Percentiles rank a stretch among this genome's conserved stretches.
Conservation (phyloP, 2,888 invertebrate species). For the Xylota segnis region DNA sequence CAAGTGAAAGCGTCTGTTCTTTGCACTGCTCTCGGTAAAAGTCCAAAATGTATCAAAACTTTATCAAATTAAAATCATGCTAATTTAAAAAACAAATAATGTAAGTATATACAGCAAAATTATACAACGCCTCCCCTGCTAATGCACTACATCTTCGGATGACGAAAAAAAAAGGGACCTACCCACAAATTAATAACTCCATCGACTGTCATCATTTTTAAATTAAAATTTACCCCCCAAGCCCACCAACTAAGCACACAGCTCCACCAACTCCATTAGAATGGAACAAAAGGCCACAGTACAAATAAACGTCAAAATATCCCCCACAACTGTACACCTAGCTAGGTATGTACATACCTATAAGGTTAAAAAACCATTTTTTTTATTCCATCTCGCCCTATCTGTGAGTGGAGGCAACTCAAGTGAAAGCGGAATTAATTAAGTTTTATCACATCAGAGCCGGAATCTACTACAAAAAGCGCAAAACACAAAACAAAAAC, state of each 20-base stretch:
- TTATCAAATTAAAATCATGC: too few relatives aligned
- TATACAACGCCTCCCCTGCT: background rate
- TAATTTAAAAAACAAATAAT: too few relatives aligned
- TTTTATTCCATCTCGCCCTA: background rate
- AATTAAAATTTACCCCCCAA: conserved; percentile 23
- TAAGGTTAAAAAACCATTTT: background rate
- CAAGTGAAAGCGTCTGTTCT: too few relatives aligned
- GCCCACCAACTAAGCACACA: conserved; percentile 2
- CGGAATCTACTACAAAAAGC: conserved; percentile 29
- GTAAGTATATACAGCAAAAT: too few relatives aligned
- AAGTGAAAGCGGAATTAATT: conserved; percentile 70
- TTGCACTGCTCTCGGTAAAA: too few relatives aligned
- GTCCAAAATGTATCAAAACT: too few relatives aligned
- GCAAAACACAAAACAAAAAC: conserved; percentile 8
- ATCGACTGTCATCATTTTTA: conserved; percentile 32
- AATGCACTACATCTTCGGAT: conserved; percentile 1
- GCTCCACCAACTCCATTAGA: conserved; percentile 35
- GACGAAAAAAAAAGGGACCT: conserved; percentile 9
- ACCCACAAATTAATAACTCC: conserved; percentile 37
- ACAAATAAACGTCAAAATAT: conserved; percentile 24
- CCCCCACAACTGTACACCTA: background rate
- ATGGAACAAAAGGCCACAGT: conserved; percentile 24
- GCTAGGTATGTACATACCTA: background rate
- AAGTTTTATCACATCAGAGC: conserved; percentile 66
- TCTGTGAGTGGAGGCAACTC: background rate